Evolutionary conservation across 2,113 vertebrate genomes (phyloP).

Genomic region (Porphyrio hochstetteri): DNA sequence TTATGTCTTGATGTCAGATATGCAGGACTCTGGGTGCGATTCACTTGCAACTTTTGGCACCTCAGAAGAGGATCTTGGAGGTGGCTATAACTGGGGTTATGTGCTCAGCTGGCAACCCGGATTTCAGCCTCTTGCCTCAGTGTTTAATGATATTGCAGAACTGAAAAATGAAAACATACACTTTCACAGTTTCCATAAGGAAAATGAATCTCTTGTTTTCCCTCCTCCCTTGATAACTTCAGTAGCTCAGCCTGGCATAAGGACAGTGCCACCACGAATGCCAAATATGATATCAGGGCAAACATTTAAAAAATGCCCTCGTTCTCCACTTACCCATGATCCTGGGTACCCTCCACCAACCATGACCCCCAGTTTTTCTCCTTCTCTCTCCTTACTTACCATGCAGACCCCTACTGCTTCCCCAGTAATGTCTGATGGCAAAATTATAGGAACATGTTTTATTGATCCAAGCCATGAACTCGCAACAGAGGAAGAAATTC

Average conservation of each 20-base stretch:
- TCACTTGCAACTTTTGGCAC: constrained; percentile 66
- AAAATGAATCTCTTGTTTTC: constrained; percentile 77
- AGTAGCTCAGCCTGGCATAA: constrained; percentile 86
- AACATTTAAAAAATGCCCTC: constrained; percentile 71
- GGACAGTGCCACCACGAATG: constrained; percentile 83
- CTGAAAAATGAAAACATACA: constrained; percentile 83
- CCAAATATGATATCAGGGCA: constrained; percentile 67
- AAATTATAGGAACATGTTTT: constrained; percentile 60
- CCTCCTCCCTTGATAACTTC: constrained; percentile 90
- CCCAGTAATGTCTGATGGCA: constrained; percentile 74
- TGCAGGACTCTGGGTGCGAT: constrained; percentile 45
- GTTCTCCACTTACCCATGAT: constrained; percentile 73
- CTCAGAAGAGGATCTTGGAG: constrained; percentile 63
- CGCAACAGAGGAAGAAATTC: constrained; percentile 79
- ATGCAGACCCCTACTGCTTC: constrained; percentile 78
- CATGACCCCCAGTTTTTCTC: constrained; percentile 86
- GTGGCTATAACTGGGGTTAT: constrained; percentile 77
- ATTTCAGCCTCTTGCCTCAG: constrained; percentile 85
- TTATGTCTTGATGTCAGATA: constrained; percentile 53
- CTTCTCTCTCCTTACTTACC: constrained; percentile 84
- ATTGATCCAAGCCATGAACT: constrained; percentile 64
- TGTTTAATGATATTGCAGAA: constrained; percentile 88
- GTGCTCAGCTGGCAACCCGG: constrained; percentile 86
- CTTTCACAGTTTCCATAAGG: constrained; percentile 64
- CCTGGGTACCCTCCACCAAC: constrained; percentile 74